Evolutionary conservation across 35 echinoderm and acorn worm species (phyloP), one percentile per base, ranked within the genome.

Genomic region (Acanthaster planci): DNA sequence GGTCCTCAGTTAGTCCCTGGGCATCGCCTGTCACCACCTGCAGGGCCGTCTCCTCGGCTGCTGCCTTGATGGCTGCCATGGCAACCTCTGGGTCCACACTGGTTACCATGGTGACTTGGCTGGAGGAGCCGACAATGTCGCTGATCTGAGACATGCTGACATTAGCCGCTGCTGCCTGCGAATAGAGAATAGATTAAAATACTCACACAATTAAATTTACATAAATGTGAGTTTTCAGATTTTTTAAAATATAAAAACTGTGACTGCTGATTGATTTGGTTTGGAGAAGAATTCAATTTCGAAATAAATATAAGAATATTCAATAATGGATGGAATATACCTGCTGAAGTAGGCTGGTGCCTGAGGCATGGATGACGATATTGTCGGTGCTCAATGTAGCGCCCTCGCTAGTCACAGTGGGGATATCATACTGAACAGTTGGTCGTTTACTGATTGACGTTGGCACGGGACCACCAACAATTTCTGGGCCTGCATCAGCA

Each of bases 1-100:
- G 64, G 34, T 72, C 64, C 30, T 72, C 64, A 8, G 64, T 72
- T 5, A 72, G 23, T 34, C 14, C 64, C 64, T 72, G 64, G 10
- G 21, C 81, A 36, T 58, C 52, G 31, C 37, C 90, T 17, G 90
- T 80, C 19, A 87, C 90, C 15, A 87, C 84, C 15, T 87, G 90
- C 26, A 92, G 39, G 15, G 78, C 81, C 42, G 86, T 78, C 38
- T 89, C 80, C 50, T 93, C 91, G 18, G 83, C 85, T 36, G 82
- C 92, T 29, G 92, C 92, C 39, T 93, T 88, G 58, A 93, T 93
- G 76, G 92, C 92, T 40, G 92, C 92, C 23, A 93, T 84, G 38
- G 92, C 92, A 76, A 79, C 86, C 40, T 93, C 92, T 22, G 86
- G 82, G 50, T 93, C 84, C 5, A 86, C 75, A 16, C 82, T 53